phyloP scores from a whole-genome alignment of 2,113 vertebrate genomes.

The Candoia aspera region DNA sequence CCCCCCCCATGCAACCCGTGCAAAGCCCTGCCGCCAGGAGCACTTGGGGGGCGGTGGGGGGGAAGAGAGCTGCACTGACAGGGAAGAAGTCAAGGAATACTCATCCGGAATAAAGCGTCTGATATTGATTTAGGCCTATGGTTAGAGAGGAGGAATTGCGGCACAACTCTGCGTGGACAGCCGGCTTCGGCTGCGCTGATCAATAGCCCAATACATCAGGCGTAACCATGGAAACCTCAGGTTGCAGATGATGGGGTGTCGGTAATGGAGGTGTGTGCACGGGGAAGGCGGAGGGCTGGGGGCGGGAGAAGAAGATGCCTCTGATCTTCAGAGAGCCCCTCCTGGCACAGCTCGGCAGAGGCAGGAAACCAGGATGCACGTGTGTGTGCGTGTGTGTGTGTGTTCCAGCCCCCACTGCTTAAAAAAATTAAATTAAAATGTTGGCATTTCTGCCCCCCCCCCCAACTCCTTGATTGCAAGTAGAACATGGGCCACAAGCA shows the following conservation, averaged over 20 bases:
- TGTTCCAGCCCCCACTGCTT: background rate
- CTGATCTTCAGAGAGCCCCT: background rate
- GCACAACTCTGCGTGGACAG: constrained; percentile 76
- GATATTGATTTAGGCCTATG: constrained; percentile 39
- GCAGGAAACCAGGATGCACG: too few species aligned
- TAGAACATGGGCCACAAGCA: background rate
- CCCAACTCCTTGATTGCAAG: background rate
- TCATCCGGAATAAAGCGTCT: constrained; percentile 35
- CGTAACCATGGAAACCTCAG: constrained; percentile 81
- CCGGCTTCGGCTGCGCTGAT: constrained; percentile 63
- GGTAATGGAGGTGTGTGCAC: background rate
- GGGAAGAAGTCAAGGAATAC: background rate
- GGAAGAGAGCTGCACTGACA: background rate
- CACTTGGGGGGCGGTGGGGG: too few species aligned
- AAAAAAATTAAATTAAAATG: background rate
- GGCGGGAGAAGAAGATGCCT: background rate
- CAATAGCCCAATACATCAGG: constrained; percentile 86
- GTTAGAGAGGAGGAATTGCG: constrained; percentile 44
- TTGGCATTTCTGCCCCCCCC: background rate
- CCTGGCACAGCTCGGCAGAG: background rate
- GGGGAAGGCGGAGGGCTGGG: background rate
- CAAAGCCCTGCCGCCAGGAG: background rate
- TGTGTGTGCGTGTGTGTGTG: too few species aligned
- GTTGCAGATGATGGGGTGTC: constrained; percentile 1
- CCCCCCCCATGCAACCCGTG: too few species aligned